Evolutionary conservation across 2,113 vertebrate genomes (phyloP).

Genomic region (Gadus chalcogrammus): DNA sequence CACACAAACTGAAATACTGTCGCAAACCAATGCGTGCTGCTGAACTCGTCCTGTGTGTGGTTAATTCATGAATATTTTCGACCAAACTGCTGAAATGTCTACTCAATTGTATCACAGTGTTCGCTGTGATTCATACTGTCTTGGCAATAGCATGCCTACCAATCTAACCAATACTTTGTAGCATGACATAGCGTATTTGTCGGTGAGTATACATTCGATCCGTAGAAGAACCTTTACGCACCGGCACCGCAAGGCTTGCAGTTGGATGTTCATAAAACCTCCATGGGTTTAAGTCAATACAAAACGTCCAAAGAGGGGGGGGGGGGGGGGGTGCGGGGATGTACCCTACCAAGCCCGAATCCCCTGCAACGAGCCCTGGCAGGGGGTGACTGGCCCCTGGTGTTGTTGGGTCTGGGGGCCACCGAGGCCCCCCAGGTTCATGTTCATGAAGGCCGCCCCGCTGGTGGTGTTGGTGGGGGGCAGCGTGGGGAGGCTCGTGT

Average conservation of each 20-base stretch:
- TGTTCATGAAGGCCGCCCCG: conserved; percentile 80
- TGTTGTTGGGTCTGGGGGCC: conserved; percentile 72
- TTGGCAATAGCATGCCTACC: no score
- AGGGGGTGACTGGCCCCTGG: conserved; percentile 77
- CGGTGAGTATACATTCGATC: no score
- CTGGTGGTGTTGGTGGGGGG: conserved; percentile 65
- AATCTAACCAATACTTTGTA: no score
- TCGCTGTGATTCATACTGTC: no score
- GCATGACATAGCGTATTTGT: no score
- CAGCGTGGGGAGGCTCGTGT: conserved; percentile 73
- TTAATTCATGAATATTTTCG: no score
- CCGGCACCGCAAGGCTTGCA: neutral
- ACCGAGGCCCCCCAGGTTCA: conserved; percentile 75
- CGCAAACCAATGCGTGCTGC: neutral
- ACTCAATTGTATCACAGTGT: no score
- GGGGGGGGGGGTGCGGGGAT: neutral
- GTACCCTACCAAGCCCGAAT: conserved; percentile 87
- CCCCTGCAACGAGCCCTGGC: conserved; percentile 87
- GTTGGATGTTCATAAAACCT: neutral
- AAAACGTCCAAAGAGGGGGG: neutral
- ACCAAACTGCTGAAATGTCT: no score
- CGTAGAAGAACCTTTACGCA: neutral
- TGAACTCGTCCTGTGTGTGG: no score
- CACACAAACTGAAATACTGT: conserved; percentile 25
- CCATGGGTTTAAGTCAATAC: neutral